Base-by-base conservation (phyloP, 2,888 invertebrate species). In the Apantesis nais region DNA sequence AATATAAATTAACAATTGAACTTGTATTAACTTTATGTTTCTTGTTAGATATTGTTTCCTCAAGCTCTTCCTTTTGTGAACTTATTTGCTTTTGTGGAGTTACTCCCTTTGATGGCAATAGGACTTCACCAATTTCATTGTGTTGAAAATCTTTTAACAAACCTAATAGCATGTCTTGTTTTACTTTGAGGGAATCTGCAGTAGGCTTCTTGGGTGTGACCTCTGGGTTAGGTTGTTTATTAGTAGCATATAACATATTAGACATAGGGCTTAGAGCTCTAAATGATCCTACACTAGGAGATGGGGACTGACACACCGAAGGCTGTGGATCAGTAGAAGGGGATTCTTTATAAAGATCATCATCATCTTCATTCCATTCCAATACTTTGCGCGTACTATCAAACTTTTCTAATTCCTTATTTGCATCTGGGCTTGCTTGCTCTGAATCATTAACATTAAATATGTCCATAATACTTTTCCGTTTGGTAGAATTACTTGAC, bases 291-390 rank as follows among this genome's bases (percentile, higher is more conserved):
- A 67, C 19, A 58, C 63, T 67, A 19, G 64, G 80, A 7, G 83
- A 77, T 11, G 66, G 39, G 25, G 25, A 63, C 2, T 4, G 66
- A n/a, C 14, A 19, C 5, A 44, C 9, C n/a, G 67, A 60, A 61
- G 41, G 8, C 61, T 62, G 65, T 63, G 68, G 71, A 31, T 84
- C 86, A 70, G 74, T 72, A 37, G 85, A 74, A 68, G 90, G 90
- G 55, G 87, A 80, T 72, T 87, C 86, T 78, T 89, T 91, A 78
- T 95, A 95, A 39, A 95, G 89, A 70, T 91, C 95, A 76, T 95
- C 95, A 79, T 95, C 95, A 78, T 95, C 95, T 70, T 92, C 94
- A 83, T 95, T 91, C 95, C 95, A 94, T 78, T 93, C 92, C 80
- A 90, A 90, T 58, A 73, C 83, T 88, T 88, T 92, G 58, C 81